Base-by-base conservation (phyloP, 2,113 vertebrate species). In the Daubentonia madagascariensis region DNA sequence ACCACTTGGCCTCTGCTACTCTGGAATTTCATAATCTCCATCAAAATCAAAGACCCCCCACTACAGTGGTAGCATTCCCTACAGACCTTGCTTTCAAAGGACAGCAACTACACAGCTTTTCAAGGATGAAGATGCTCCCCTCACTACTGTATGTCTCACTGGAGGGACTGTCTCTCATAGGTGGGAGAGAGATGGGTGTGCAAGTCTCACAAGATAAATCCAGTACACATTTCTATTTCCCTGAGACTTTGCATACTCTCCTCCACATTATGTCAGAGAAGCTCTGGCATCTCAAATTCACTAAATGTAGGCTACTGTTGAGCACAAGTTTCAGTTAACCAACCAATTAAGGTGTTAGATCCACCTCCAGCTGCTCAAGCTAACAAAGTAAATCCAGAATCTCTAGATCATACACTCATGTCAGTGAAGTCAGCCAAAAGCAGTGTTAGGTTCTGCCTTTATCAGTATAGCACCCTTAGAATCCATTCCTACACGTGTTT, bases 261-360 rank as follows among this genome's bases (percentile, higher is more conserved):
- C 25, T 75, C 35, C 43, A 50, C 22, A 25, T 4, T 23, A 28
- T n/a, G 11, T 40, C 22, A 45, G 25, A n/a, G 43, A 40, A 65
- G 30, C 28, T 16, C 8, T 2, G 18, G 14, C 20, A 50, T 35
- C 48, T 76, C 8, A 12, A 8, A 23, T 48, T 67, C 22, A 73
- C 7, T 50, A 40, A n/a, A 45, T 45, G 3, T 23, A 4, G 8
- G 25, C 50, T 1, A 8, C 0, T 40, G 16, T 13, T 54, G 70
- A 88, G 4, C 28, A 50, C 30, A 68, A 1, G 2, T 8, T 40
- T 83, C 16, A 25, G 35, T 18, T 43, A 89, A 52, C 4, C 22
- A 70, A 86, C 11, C 13, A 22, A 28, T 25, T 52, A 83, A 32
- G 17, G 14, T 72, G 14, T 54, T 32, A 89, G 45, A 61, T 54